These are phyloP conservation scores for Cyprinella venusta DNA, from an alignment of 2,797 vertebrate species.

Conservation along the genomic window DNA sequence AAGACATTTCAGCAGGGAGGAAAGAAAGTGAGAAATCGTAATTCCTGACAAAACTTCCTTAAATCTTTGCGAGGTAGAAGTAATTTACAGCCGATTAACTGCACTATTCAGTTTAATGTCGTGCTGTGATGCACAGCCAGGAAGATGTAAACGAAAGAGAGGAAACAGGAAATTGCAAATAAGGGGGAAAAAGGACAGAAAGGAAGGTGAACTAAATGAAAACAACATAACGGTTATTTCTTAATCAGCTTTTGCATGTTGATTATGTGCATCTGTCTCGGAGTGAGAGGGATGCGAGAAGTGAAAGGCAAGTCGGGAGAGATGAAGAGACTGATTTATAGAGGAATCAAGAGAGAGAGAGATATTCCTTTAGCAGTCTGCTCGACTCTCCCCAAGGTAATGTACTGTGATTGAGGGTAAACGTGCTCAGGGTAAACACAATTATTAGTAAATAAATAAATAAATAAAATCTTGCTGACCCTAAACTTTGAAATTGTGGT, in stretches of 20 bases:
- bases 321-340: conserved; percentile 29
- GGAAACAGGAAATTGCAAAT: background rate
- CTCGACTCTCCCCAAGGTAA: conserved; percentile 51
- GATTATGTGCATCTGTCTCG: conserved; percentile 3
- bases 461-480: background rate
- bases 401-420: conserved; percentile 58
- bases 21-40: conserved; percentile 16
- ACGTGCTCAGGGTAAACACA: conserved; percentile 52
- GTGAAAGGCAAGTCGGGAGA: conserved; percentile 13
- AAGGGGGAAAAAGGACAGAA: conserved; percentile 1
- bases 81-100: conserved; percentile 62
- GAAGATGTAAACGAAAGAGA: conserved; percentile 48
- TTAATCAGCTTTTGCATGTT: conserved; percentile 20
- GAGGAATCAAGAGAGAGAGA: conserved; percentile 9
- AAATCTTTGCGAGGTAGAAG: conserved; percentile 10
- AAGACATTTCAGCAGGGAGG: background rate
- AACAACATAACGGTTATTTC: background rate
- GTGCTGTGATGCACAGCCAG: conserved; percentile 29
- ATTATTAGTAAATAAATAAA: background rate
- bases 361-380: conserved; percentile 11
- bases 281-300: background rate
- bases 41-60: conserved; percentile 15
- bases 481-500: background rate
- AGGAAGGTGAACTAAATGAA: background rate
- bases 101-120: conserved; percentile 59